phyloP scores from a whole-genome alignment of 2,113 vertebrate genomes.

The Pithys albifrons region DNA sequence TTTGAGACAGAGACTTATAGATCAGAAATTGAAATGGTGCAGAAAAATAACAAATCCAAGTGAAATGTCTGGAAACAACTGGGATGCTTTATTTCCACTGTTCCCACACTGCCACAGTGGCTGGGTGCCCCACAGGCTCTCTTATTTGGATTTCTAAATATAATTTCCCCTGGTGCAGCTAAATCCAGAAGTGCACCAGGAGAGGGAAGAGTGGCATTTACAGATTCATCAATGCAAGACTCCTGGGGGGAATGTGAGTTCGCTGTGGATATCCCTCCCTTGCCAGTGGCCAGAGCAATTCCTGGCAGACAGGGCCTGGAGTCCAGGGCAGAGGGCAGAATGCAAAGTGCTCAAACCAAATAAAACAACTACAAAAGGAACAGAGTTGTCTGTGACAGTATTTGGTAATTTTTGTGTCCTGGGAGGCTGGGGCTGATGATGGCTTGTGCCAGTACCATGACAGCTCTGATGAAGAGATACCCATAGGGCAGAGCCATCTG shows the following conservation, averaged over 20 bases:
- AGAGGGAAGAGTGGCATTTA: not conserved
- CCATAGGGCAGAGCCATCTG: accelerated
- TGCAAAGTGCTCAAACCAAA: not conserved
- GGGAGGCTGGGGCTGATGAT: not conserved
- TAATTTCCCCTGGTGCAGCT: not conserved
- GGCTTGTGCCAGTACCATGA: not conserved
- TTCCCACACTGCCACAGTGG: not conserved
- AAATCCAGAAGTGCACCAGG: not conserved
- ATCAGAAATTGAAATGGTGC: not conserved
- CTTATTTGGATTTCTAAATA: constrained; percentile 36
- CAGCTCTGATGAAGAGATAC: not conserved
- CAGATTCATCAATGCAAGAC: not conserved
- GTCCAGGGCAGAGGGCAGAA: not conserved
- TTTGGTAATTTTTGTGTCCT: not conserved
- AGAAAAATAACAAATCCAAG: not conserved
- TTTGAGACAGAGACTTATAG: not conserved
- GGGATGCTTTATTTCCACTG: not conserved
- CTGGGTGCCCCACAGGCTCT: not conserved
- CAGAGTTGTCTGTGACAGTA: not conserved
- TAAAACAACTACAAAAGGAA: not conserved
- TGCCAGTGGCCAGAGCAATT: not conserved
- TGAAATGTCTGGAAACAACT: constrained; percentile 5
- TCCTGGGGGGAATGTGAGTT: not conserved
- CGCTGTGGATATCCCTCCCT: not conserved
- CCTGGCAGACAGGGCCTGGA: not conserved